Percentiles rank a stretch among this genome's conserved stretches.
Evolutionary conservation across 2,888 invertebrate genomes (phyloP).

Genomic region (Trachelus stipa): DNA sequence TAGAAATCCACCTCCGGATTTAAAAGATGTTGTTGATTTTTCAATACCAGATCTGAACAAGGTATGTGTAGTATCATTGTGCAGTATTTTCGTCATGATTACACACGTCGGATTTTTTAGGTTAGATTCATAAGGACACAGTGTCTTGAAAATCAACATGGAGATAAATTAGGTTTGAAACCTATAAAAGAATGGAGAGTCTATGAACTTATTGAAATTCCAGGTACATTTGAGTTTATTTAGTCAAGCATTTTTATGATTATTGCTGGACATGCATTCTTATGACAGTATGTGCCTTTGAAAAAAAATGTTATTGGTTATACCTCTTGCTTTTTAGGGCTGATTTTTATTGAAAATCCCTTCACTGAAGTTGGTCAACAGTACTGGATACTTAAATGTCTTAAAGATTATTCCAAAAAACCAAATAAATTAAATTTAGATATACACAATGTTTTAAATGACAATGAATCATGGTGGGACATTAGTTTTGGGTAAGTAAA

Average conservation of each 20-base stretch:
- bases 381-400: slow-evolving; percentile 84
- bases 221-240: slow-evolving; percentile 65
- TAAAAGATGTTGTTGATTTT: slow-evolving; percentile 74
- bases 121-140: slow-evolving; percentile 49
- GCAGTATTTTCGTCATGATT: background rate
- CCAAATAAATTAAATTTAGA: slow-evolving; percentile 81
- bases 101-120: slow-evolving; percentile 45
- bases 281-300: background rate
- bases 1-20: slow-evolving; percentile 74
- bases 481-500: slow-evolving; percentile 67
- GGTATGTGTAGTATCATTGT: slow-evolving; percentile 32
- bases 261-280: slow-evolving; percentile 20
- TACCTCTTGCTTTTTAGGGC: slow-evolving; percentile 68
- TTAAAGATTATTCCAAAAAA: slow-evolving; percentile 80
- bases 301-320: background rate
- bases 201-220: slow-evolving; percentile 72
- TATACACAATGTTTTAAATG: slow-evolving; percentile 63
- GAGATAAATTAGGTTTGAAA: slow-evolving; percentile 64
- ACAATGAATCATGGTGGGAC: slow-evolving; percentile 75
- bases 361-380: slow-evolving; percentile 83
- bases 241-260: slow-evolving; percentile 2
- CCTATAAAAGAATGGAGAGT: slow-evolving; percentile 73
- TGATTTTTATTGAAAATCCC: slow-evolving; percentile 85
- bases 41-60: slow-evolving; percentile 43
- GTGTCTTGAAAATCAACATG: slow-evolving; percentile 14